phyloP scores from a whole-genome alignment of 2,888 invertebrate genomes.

The Brachyptera risi region DNA sequence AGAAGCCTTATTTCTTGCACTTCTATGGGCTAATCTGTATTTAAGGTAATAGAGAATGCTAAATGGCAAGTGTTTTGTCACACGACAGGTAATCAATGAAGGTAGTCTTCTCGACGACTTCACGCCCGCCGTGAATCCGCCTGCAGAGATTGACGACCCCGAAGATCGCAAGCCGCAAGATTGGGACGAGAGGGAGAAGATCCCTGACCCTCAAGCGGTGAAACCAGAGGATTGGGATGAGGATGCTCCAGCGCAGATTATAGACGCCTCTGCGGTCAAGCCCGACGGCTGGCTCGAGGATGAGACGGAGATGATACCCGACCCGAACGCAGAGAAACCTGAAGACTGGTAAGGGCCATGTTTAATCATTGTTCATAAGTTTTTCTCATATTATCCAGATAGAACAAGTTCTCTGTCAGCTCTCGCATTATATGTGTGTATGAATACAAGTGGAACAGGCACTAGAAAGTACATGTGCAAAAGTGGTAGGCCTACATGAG shows the following conservation, averaged over 20 bases:
- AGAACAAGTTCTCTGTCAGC: too few species aligned
- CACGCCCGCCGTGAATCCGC: constrained; percentile 91
- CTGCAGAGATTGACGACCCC: constrained; percentile 90
- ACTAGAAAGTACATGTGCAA: too few species aligned
- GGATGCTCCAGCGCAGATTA: constrained; percentile 82
- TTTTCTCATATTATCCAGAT: too few species aligned
- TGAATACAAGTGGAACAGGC: too few species aligned
- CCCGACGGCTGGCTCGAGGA: constrained; percentile 93
- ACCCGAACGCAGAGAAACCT: constrained; percentile 82
- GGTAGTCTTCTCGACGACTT: constrained; percentile 88
- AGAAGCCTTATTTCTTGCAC: too few species aligned
- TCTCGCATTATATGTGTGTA: too few species aligned
- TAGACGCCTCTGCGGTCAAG: constrained; percentile 76
- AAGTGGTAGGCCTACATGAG: too few species aligned
- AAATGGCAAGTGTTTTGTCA: too few species aligned
- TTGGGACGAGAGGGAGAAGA: constrained; percentile 96
- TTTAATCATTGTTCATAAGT: too few species aligned
- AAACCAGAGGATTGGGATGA: constrained; percentile 99
- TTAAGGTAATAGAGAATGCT: too few species aligned
- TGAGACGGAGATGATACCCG: constrained; percentile 81
- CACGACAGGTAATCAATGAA: constrained; percentile 66
- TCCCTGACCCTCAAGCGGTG: constrained; percentile 74
- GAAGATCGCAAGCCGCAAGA: constrained; percentile 74
- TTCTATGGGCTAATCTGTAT: not conserved
- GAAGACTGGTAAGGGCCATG: constrained; percentile 75